Conservation (phyloP, 2,888 invertebrate species). For the Thysanoteuthis rhombus region DNA sequence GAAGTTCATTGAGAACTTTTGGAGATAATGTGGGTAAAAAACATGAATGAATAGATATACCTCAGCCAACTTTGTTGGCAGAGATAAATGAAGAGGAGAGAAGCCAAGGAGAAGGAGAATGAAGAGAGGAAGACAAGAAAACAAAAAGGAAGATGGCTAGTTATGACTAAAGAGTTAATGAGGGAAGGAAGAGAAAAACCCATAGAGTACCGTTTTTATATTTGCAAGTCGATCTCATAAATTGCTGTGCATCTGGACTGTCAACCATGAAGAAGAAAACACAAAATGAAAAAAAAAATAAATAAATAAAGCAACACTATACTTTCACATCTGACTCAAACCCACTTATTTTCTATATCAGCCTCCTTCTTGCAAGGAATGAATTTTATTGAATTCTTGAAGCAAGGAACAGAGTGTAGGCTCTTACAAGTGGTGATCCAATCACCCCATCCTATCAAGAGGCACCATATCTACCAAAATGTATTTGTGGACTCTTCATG, state of each 20-base stretch:
- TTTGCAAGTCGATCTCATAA: not conserved
- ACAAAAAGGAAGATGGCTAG: too few relatives aligned
- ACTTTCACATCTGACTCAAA: not conserved
- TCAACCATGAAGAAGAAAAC: too few relatives aligned
- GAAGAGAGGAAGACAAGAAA: not conserved
- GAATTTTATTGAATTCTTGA: not conserved
- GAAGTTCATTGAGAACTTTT: too few relatives aligned
- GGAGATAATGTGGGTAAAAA: too few relatives aligned
- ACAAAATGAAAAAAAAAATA: not conserved
- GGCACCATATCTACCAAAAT: not conserved
- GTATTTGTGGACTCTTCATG: not conserved
- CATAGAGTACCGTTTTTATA: not conserved
- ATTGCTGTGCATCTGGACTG: not conserved
- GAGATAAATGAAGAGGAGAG: not conserved
- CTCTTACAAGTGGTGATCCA: not conserved
- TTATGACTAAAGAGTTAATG: not conserved
- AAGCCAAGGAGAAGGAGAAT: not conserved
- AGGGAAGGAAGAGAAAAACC: not conserved
- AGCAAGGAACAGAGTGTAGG: not conserved
- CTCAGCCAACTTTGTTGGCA: too few relatives aligned
- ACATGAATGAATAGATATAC: too few relatives aligned
- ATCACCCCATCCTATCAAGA: not conserved
- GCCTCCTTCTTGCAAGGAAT: not conserved
- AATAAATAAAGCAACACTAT: not conserved
- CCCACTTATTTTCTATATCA: not conserved